Evolutionary conservation across 2,888 invertebrate species (phyloP), one percentile per base, ranked within the genome.

Genomic region (Anagyrus pseudococci): DNA sequence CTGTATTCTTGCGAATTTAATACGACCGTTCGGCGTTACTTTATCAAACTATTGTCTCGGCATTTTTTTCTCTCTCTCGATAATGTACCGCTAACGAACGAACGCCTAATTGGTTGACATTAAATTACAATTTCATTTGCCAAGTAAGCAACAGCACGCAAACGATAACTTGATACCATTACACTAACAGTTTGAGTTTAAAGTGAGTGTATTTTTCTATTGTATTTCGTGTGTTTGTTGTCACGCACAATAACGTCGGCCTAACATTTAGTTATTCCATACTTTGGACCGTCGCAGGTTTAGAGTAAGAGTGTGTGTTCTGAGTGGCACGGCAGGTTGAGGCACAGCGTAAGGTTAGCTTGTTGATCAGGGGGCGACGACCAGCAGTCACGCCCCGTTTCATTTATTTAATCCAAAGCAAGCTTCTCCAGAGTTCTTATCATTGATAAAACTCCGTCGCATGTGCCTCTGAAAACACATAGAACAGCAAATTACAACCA

Each of bases 381-480:
- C 75, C 73, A 72, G 75, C 74, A 76, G 77, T 77, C 78, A 77
- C 75, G 74, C 75, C 76, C 76, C 77, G 67, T 15, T 74, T 75
- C 71, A 73, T 72, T 75, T 74, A 72, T 73, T 73, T 75, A 74
- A 75, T 78, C 79, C 78, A 77, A 76, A 77, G 75, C 75, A 78
- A 78, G 75, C 75, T 77, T 73, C 74, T 73, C 74, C 73, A 77
- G 78, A 79, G 78, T 78, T 79, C 73, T 77, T 76, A 78, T 78
- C 76, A 77, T 73, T 73, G 73, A 78, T 77, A 79, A 79, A 76
- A 78, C 78, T 79, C 79, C 77, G 74, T 75, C 79, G 80, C 80
- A 74, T 80, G 80, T 80, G 80, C 80, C 80, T 79, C 80, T 80
- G 79, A 80, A 80, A 80, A 78, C 74, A 79, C 74, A 79, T 77